Evolutionary conservation across 2,113 vertebrate species (phyloP).

Genomic region (Pomatostomus ruficeps): DNA sequence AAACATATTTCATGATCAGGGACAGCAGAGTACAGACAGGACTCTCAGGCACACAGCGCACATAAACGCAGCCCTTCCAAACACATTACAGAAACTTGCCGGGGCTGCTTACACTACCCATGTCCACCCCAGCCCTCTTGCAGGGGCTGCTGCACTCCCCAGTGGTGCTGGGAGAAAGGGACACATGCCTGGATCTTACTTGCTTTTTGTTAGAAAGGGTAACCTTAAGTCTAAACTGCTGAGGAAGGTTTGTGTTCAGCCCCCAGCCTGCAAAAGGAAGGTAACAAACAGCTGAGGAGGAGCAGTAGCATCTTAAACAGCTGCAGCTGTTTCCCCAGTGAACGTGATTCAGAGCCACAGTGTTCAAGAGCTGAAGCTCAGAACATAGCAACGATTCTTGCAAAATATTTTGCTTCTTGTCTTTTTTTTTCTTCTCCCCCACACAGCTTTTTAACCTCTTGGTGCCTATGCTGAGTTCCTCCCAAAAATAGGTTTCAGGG

Average conservation of each 20-base stretch:
- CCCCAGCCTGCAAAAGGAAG: not conserved
- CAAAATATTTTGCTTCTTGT: constrained; percentile 58
- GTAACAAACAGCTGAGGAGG: constrained; percentile 51
- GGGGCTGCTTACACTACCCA: not conserved
- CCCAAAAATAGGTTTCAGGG: constrained; percentile 53
- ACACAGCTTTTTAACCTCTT: constrained; percentile 55
- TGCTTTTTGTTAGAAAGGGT: not conserved
- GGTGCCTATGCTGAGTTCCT: not conserved
- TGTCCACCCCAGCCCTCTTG: not conserved
- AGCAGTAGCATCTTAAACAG: constrained; percentile 63
- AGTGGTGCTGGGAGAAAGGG: not conserved
- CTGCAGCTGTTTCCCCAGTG: constrained; percentile 61
- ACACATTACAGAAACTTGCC: not conserved
- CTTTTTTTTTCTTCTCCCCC: not conserved
- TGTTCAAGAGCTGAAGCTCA: constrained; percentile 27
- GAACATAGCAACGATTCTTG: constrained; percentile 57
- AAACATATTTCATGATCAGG: not conserved
- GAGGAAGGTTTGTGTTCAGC: not conserved
- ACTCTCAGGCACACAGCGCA: not conserved
- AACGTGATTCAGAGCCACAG: constrained; percentile 51
- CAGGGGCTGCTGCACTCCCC: not conserved
- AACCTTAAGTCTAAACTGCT: not conserved
- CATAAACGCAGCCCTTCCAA: not conserved
- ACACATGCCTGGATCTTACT: not conserved
- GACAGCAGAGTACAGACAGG: not conserved